These are phyloP conservation scores for Drosophila miranda DNA, from an alignment of 1,140 invertebrate species.

Conservation along the genomic window DNA sequence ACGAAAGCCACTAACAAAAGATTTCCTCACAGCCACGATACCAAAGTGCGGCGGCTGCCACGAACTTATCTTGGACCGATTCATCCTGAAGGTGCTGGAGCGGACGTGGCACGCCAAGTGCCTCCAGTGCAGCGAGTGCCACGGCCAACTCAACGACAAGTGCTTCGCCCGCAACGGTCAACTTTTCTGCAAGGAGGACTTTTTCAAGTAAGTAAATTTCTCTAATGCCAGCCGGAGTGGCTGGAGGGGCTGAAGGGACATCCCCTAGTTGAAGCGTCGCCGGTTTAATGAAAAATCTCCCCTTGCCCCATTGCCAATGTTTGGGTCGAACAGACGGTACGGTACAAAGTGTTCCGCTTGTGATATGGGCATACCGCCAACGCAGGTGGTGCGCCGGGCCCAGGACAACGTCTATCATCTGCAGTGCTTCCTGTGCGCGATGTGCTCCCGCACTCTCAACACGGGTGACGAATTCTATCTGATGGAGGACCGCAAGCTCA, in stretches of 20 bases:
- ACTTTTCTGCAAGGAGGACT: conserved; percentile 99
- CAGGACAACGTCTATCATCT: conserved; percentile 98
- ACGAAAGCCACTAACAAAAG: conserved; percentile 20
- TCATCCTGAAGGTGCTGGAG: conserved; percentile 97
- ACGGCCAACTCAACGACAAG: conserved; percentile 94
- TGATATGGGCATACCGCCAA: conserved; percentile 97
- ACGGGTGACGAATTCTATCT: conserved; percentile 99
- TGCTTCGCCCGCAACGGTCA: conserved; percentile 98
- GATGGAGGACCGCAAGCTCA: conserved; percentile 98
- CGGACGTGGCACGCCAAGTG: conserved; percentile 98
- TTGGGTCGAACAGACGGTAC: conserved; percentile 91
- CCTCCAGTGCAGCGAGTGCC: conserved; percentile 97
- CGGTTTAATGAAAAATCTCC: conserved; percentile 69
- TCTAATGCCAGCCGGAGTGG: conserved; percentile 27
- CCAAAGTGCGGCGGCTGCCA: conserved; percentile 98
- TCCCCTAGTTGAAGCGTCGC: conserved; percentile 2
- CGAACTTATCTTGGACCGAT: conserved; percentile 97
- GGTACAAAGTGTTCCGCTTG: conserved; percentile 98
- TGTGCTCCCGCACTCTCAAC: conserved; percentile 96
- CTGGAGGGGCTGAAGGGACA: not conserved
- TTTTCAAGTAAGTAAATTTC: conserved; percentile 96
- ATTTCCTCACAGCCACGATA: conserved; percentile 91
- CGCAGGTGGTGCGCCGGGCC: conserved; percentile 96
- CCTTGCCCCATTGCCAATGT: conserved; percentile 74
- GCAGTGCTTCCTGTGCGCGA: conserved; percentile 97